A percentile compares a stretch with the other conserved stretches of the same genome.
These are phyloP conservation scores for Bombylius discolor DNA, from an alignment of 2,888 invertebrate genomes.

Conservation along the genomic window DNA sequence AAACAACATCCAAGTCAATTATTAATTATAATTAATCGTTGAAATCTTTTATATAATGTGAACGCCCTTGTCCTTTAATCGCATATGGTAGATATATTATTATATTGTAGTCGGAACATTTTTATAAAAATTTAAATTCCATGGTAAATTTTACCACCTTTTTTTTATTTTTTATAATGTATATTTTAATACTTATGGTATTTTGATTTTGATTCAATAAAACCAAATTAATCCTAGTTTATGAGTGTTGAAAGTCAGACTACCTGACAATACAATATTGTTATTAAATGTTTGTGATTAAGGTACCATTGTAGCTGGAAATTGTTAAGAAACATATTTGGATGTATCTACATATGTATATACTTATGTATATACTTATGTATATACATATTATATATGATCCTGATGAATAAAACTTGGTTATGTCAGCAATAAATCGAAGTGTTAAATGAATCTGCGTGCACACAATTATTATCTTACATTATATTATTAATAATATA, in stretches of 20 bases:
- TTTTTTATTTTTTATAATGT: neutral
- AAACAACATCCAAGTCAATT: no score
- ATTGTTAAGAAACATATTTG: no score
- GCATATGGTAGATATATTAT: no score
- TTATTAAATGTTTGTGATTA: conserved; percentile 20
- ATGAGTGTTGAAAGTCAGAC: conserved; percentile 31
- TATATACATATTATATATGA: no score
- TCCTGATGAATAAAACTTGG: neutral
- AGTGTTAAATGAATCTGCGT: conserved; percentile 14
- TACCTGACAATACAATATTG: conserved; percentile 20
- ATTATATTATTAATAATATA: neutral
- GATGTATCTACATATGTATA: no score
- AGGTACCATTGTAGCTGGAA: conserved; percentile 14
- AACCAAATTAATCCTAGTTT: conserved; percentile 38
- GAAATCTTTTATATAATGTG: no score
- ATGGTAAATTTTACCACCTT: neutral
- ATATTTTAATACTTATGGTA: conserved; percentile 14
- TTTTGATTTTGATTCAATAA: conserved; percentile 37
- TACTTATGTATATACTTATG: no score
- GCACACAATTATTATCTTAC: neutral
- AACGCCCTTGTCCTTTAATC: no score
- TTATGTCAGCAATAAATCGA: conserved; percentile 12
- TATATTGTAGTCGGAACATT: no score
- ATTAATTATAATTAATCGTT: no score
- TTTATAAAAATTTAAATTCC: neutral